Percentiles rank a stretch among this genome's conserved stretches.
phyloP scores from a whole-genome alignment of 2,888 invertebrate species.

The Drosophila phalerata region DNA sequence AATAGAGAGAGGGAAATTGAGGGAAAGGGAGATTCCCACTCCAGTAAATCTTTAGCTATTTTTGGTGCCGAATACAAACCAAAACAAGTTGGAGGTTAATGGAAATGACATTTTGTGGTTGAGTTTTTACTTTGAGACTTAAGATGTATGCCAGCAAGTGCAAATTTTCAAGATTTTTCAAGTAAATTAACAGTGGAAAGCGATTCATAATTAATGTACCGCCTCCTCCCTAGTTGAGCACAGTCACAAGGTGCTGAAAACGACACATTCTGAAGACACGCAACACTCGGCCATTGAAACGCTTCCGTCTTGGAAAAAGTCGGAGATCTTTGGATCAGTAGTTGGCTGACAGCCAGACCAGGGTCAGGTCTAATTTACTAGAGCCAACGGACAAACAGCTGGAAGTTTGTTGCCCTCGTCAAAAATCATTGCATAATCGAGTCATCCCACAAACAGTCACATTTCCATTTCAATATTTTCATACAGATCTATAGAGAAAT shows the following conservation, averaged over 20 bases:
- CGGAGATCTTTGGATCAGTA: constrained; percentile 9
- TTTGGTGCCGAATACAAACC: constrained; percentile 15
- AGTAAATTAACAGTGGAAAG: constrained; percentile 43
- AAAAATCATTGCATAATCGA: constrained; percentile 63
- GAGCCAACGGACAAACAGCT: constrained; percentile 35
- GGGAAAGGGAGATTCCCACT: constrained; percentile 23
- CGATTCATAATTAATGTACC: constrained; percentile 74
- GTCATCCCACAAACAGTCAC: constrained; percentile 50
- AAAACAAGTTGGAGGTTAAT: constrained; percentile 69
- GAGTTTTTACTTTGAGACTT: constrained; percentile 9
- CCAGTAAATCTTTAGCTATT: constrained; percentile 47
- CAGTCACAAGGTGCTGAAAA: constrained; percentile 65
- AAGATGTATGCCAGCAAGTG: constrained; percentile 56
- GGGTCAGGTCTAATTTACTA: constrained; percentile 56
- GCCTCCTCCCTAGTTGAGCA: background rate
- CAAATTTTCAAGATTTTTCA: constrained; percentile 52
- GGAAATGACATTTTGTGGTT: constrained; percentile 77
- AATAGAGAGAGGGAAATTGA: background rate
- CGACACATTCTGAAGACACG: constrained; percentile 64
- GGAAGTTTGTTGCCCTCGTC: constrained; percentile 62
- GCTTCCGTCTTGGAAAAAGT: constrained; percentile 43
- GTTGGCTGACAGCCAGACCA: constrained; percentile 65
- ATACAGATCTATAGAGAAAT: background rate
- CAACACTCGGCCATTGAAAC: constrained; percentile 46
- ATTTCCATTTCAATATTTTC: constrained; percentile 33